phyloP scores from a whole-genome alignment of 2,113 vertebrate genomes.

The Scartelaos histophorus region DNA sequence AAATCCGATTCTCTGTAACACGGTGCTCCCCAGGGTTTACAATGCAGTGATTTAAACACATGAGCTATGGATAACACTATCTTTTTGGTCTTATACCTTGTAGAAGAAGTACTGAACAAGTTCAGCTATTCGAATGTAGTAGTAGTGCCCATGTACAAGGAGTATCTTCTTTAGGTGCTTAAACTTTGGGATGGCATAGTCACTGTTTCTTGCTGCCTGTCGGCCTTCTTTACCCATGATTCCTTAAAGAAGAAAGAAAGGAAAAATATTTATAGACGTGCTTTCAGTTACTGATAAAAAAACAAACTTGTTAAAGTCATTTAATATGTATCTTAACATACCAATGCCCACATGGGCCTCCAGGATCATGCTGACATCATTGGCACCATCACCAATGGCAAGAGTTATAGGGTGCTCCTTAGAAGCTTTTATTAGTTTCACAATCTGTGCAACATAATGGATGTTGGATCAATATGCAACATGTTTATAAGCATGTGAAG shows the following conservation, averaged over 20 bases:
- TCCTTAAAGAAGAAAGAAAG: constrained; percentile 67
- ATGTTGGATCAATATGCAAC: neutral
- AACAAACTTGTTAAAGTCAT: neutral
- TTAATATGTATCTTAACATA: constrained; percentile 63
- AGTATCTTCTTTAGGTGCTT: constrained; percentile 98
- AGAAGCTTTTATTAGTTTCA: constrained; percentile 94
- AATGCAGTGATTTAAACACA: constrained; percentile 51
- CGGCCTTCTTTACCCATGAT: constrained; percentile 97
- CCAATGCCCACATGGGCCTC: constrained; percentile 98
- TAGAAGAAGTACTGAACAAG: constrained; percentile 99
- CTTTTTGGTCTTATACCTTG: constrained; percentile 81
- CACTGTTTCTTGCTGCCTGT: constrained; percentile 95
- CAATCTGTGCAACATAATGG: constrained; percentile 80
- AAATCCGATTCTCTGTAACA: constrained; percentile 49
- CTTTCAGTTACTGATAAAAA: neutral
- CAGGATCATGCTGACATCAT: constrained; percentile 98
- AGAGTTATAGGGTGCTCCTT: constrained; percentile 96
- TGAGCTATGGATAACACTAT: constrained; percentile 15
- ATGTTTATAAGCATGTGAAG: neutral
- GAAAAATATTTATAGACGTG: neutral
- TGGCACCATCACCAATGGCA: constrained; percentile 93
- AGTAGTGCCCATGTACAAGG: constrained; percentile 96
- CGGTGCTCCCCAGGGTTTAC: constrained; percentile 44
- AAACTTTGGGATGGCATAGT: constrained; percentile 97
- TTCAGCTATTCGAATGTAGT: constrained; percentile 94